Base-by-base conservation (phyloP, 2,888 invertebrate genomes). In the Ryuthela nishihirai region DNA sequence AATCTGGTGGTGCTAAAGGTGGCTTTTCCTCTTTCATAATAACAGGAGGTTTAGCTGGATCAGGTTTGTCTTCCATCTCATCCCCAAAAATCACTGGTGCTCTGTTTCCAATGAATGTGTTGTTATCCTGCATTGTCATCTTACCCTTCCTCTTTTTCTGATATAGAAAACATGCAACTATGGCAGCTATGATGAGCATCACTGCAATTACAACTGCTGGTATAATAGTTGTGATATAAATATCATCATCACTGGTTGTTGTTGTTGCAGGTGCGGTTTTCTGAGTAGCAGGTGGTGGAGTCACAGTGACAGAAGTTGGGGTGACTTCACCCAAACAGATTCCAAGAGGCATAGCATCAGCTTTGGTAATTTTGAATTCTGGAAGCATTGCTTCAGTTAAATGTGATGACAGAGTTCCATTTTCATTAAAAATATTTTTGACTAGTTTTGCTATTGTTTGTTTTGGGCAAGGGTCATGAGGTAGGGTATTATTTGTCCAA, bases 11-110 rank as follows among this genome's bases (percentile, higher is more conserved):
- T 45, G 90, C 82, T 55, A 93, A 76, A 4, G 95, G 94, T n/a
- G 95, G 94, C 71, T 93, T 92, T 73, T 95, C 95, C 69, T 95
- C 93, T 71, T 91, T 88, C 76, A 95, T 81, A 68, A 97, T 93
- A 50, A 95, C 87, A 5, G 95, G 95, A 65, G 88, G 87, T 77
- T 93, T 90, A 35, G 77, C 77, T 29, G 73, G 69, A 72, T 90
- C 89, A 0, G 88, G 90, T 69, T 92, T 87, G 70, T 94, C 94
- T 68, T 95, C 94, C 39, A 95, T 79, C 74, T 98, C 98, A 74
- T 98, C 95, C 6, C 78, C 76, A 69, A 95, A 95, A 71, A 98
- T 97, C 32, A 97, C 93, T 1, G 97, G 97, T 69, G 93, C 92
- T 47, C 81, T 79, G 69, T 78, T 78, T 62, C 74, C 75, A 49